Conservation (phyloP, 2,113 vertebrate species). For the Oncorhynchus gorbuscha region DNA sequence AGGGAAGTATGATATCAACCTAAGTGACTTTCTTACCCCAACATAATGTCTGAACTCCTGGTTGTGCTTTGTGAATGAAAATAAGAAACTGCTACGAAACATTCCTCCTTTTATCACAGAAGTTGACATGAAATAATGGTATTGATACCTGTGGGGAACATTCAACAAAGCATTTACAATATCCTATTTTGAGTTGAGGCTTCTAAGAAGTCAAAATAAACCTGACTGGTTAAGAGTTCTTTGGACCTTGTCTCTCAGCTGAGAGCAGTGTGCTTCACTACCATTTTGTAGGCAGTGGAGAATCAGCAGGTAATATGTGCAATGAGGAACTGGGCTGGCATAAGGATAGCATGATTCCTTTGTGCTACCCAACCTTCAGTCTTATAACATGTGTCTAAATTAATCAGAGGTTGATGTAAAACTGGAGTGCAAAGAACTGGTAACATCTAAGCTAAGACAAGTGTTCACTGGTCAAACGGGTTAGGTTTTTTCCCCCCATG, state of each 20-base stretch:
- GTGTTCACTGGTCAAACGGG: slow-evolving; percentile 9
- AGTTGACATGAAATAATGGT: not conserved
- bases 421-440: not conserved
- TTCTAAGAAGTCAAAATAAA: not conserved
- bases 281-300: not conserved
- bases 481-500: not conserved
- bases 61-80: slow-evolving; percentile 20
- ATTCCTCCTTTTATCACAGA: not conserved
- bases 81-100: not conserved
- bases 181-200: not conserved
- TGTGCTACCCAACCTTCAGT: not conserved
- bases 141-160: too few species aligned
- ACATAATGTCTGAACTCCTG: not conserved
- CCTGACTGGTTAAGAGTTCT: not conserved
- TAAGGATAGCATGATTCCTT: not conserved
- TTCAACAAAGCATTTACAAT: too few species aligned
- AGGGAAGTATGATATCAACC: too few species aligned
- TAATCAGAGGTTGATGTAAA: not conserved
- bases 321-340: not conserved
- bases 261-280: not conserved
- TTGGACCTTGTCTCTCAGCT: not conserved
- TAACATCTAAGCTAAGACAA: not conserved
- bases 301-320: not conserved
- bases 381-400: not conserved
- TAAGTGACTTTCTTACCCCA: too few species aligned